Evolutionary conservation across 2,113 vertebrate species (phyloP).

Genomic region (Platysternon megacephalum): DNA sequence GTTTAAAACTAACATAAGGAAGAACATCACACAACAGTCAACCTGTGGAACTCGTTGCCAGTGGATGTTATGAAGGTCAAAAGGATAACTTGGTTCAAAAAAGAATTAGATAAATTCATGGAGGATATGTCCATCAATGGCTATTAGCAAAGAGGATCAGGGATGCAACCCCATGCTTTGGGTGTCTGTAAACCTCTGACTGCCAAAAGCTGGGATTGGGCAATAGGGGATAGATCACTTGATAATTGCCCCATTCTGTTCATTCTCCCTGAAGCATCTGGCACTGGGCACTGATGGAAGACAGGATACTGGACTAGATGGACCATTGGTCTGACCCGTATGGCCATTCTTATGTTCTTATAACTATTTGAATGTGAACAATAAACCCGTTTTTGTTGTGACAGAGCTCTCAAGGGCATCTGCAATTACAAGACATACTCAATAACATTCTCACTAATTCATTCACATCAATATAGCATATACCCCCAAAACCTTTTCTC

Average conservation of each 20-base stretch:
- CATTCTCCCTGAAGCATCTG: background rate
- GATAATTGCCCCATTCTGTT: background rate
- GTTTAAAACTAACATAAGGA: background rate
- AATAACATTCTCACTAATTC: constrained; percentile 40
- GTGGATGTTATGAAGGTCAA: background rate
- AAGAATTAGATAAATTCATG: background rate
- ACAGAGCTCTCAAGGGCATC: constrained; percentile 43
- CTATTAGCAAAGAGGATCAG: background rate
- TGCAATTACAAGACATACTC: constrained; percentile 36
- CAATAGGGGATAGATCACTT: background rate
- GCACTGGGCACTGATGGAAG: background rate
- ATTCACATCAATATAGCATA: constrained; percentile 34
- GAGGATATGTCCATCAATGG: background rate
- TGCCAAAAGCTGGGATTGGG: background rate
- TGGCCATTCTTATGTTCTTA: too few relatives aligned
- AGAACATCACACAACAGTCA: too few relatives aligned
- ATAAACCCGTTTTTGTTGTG: constrained; percentile 27
- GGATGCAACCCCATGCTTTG: background rate
- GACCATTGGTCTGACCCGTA: background rate
- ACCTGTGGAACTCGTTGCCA: background rate
- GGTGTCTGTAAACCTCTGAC: background rate
- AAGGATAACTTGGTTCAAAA: background rate
- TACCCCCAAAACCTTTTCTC: background rate
- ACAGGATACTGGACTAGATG: background rate
- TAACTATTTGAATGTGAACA: background rate